Base-by-base conservation (phyloP, 2,113 vertebrate genomes). In the Coregonus clupeaformis region DNA sequence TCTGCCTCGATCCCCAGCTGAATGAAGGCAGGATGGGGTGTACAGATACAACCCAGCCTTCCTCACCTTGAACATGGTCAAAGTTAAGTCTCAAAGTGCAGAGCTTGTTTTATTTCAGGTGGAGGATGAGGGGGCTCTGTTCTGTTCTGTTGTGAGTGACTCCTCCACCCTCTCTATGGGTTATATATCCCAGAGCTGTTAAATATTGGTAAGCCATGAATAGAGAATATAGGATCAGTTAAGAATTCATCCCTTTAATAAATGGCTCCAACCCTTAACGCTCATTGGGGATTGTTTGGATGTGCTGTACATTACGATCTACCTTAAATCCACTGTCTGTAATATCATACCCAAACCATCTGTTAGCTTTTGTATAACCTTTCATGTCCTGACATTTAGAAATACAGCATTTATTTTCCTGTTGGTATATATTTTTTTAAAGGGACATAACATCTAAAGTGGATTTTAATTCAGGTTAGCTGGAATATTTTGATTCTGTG, bases 261-360 rank as follows among this genome's bases (percentile, higher is more conserved):
- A 75, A 82, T 79, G 49, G 69, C 71, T 84, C 45, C 49, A 16
- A 18, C 49, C 55, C 42, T 24, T 22, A 60, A 73, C 64, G 71
- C 63, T 65, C 74, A n/a, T 64, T 6, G 49, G 64, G 75, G 77
- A 36, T 68, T 68, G 77, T 67, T 42, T 42, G 36, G 36, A 11
- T 65, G 63, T 27, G 7, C 32, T 68, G 24, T 24, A 12, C 32
- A 42, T 14, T 47, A 3, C 65, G 36, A 52, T 49, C 9, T 32
- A 57, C 69, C 70, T 79, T 74, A 79, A 62, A 63, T 77, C 57
- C 63, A 59, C 64, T 80, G 69, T 80, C 66, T 62, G 62, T 73
- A 78, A 65, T 79, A 69, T 75, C 63, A 55, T 30, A 59, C 59
- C 32, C 71, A 32, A 9, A 78, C 81, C 83, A 85, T 83, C 76